Percentiles rank a stretch among this genome's conserved stretches.
phyloP scores from a whole-genome alignment of 35 echinoderm and acorn worm genomes.

The Patiria miniata region DNA sequence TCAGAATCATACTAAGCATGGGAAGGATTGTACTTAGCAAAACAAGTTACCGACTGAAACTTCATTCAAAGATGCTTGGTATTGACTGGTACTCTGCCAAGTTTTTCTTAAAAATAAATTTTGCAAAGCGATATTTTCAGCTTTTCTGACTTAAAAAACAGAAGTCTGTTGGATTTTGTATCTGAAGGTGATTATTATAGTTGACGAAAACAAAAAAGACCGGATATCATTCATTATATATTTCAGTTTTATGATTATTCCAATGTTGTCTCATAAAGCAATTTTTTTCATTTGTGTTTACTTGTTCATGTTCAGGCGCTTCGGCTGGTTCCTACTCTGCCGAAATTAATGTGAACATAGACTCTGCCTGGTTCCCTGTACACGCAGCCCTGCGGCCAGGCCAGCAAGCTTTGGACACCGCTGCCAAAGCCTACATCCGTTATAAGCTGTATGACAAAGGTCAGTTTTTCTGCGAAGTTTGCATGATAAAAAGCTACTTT shows the following conservation, averaged over 20 bases:
- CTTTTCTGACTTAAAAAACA: no score
- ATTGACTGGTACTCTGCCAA: no score
- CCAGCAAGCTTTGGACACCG: constrained; percentile 53
- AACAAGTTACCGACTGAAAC: neutral
- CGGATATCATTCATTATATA: no score
- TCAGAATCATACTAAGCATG: neutral
- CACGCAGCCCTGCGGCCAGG: constrained; percentile 70
- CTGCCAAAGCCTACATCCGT: constrained; percentile 84
- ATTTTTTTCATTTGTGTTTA: neutral
- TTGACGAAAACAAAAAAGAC: no score
- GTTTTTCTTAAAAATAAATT: no score
- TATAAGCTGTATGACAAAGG: constrained; percentile 98
- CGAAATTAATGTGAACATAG: constrained; percentile 50
- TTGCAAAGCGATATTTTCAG: no score
- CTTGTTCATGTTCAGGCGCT: neutral
- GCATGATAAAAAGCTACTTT: no score
- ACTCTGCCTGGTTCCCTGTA: constrained; percentile 74
- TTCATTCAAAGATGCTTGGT: no score
- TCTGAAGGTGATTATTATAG: no score
- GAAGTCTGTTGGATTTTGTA: no score
- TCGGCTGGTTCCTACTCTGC: neutral
- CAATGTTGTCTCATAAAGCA: no score
- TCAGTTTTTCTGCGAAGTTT: neutral
- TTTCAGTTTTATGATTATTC: no score
- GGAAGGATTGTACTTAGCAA: neutral